Evolutionary conservation across 2,113 vertebrate genomes (phyloP), one percentile per base, ranked within the genome.

Genomic region (Sardina pilchardus): DNA sequence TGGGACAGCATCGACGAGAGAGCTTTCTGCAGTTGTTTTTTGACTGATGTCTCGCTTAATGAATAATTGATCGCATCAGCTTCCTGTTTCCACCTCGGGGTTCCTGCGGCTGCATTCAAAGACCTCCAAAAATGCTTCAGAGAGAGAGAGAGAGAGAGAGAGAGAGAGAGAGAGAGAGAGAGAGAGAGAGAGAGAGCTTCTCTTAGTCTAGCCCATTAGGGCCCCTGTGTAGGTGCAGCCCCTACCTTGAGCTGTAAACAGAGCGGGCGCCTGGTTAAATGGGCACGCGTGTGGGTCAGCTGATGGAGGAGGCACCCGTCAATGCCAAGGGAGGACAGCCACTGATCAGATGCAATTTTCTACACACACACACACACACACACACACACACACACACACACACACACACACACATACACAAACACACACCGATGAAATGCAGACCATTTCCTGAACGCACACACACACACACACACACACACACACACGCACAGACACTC

Each of bases 41-140:
- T 63, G n/a, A 30, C 63, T 71, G 63, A 71, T 71, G 63, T 71
- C 63, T 71, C n/a, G 63, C 63, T 71, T 71, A 71, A 71, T 71
- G 63, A 71, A 71, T 71, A 71, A 71, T 71, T 71, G 63, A 71
- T 71, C n/a, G 26, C 63, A 26, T 71, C 63, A 71, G 63, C 63
- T 30, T 30, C 63, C 63, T 30, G 63, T 34, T 71, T 71, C 6
- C 26, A 71, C 63, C 63, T 71, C 63, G 1, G 26, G 63, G 26
- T 71, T 71, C 63, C n/a, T 30, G 4, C 3, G 26, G n/a, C 63
- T 71, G 63, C n/a, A 71, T 71, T 71, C 63, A 71, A 71, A 71
- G 63, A 71, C 63, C 63, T 71, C 16, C 26, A 30, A 71, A 71
- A 56, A 56, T 21, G 53, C 63, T 26, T 30, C 1, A 30, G 63